Base-by-base conservation (phyloP, 2,888 invertebrate species). In the Himalopsyche japonica region DNA sequence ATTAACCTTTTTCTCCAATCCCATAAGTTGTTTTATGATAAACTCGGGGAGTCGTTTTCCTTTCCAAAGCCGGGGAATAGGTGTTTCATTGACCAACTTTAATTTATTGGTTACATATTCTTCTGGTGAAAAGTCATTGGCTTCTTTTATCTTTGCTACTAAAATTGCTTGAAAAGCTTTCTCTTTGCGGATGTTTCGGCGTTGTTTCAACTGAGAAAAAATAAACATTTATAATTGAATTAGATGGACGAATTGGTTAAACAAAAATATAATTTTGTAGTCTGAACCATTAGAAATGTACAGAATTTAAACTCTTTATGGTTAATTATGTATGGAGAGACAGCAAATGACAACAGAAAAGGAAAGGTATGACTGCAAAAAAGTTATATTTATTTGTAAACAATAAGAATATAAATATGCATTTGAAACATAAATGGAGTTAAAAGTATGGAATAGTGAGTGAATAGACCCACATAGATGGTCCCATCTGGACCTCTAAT, bases 71-170 rank as follows among this genome's bases (percentile, higher is more conserved):
- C 90, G 92, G 0, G 95, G 95, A 82, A 95, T 88, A 0, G 94
- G 93, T 0, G 91, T 92, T 88, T 94, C 93, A 87, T 94, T 94
- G 0, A 95, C 94, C 87, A 92, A 90, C 18, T 91, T 89, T 0
- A 97, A 89, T 88, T 95, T 94, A 27, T 93, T 92, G 0, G 92
- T 90, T 0, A 97, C 96, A 89, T 96, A 96, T 80, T 93, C 89
- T 87, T 95, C 95, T 0, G 97, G 95, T 85, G 95, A 94, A 90
- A 97, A 98, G 81, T 93, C 92, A 87, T 97, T 94, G 0, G 96
- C 97, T 76, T 93, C 91, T 89, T 94, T 94, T 15, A 97, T 94
- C 89, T 96, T 93, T 0, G 93, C 91, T 83, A 96, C 90, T 0
- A 97, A 91, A 81, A 92, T 92, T 0, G 94, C 95, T 88, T 97